Evolutionary conservation across 1,140 invertebrate genomes (phyloP), one percentile per base, ranked within the genome.

Genomic region (Halictus rubicundus): DNA sequence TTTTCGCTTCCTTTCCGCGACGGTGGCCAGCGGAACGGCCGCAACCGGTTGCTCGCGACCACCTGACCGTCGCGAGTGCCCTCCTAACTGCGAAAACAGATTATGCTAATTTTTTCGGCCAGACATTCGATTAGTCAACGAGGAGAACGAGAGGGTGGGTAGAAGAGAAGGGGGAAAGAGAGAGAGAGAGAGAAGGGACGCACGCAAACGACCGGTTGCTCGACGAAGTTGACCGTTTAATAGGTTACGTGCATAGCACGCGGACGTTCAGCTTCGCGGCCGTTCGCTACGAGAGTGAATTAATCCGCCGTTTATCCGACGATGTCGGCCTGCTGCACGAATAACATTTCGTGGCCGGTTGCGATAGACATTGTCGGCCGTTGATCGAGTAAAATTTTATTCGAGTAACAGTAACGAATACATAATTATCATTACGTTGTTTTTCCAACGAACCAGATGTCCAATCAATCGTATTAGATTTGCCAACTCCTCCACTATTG

Each of bases 281-380:
- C 70, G 52, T 65, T 23, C 64, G 68, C 66, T 72, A 46, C 68
- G 76, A 54, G 68, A 74, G 70, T 83, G 32, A 80, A 85, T 84
- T 84, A 84, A 85, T 84, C 69, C 49, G 16, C 25, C 59, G 60
- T 84, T 81, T 75, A 81, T 83, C 68, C 68, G 54, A 23, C 76
- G 69, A 76, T 60, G 19, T 8, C 63, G 71, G 68, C 54, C 68
- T 70, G 42, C 23, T 42, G 46, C 37, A 57, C 49, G 63, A 69
- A 63, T 75, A 79, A 76, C 52, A 69, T 60, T 57, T 72, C 19
- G 21, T 19, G 27, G 54, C 4, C 8, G 4, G 59, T 70, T 27
- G 7, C 23, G 54, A 66, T 39, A 39, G n/a, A 19, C 10, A n/a
- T 16, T 8, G 6, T 37, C 32, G 16, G 25, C 25, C 14, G 5